Evolutionary conservation across 2,888 invertebrate genomes (phyloP), one percentile per base, ranked within the genome.

Genomic region (Microplitis manilae): DNA sequence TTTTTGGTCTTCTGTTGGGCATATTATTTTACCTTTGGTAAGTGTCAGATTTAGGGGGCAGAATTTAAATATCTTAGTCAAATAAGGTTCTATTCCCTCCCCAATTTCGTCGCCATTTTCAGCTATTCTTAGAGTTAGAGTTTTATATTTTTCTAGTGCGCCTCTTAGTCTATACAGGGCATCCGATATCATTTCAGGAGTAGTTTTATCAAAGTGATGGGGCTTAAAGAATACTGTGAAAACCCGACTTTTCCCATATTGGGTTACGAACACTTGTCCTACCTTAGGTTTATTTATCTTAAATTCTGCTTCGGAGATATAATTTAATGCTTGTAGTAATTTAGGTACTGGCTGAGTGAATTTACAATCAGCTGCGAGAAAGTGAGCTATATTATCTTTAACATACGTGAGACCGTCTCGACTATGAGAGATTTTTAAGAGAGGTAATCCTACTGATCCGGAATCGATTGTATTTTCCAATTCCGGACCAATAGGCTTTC

Each of bases 341-440:
- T 67, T 76, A 5, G 77, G 50, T 0, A 73, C 60, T 0, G 73
- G 78, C 0, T 41, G 67, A 0, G 15, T 17, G 0, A 77, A 7
- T 6, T 76, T 72, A 2, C 74, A 60, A n/a, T 79, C 74, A 0
- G 68, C 74, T 5, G 77, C 15, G 5, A 72, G 13, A 6, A 79
- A 78, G 40, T 79, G 79, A 1, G 69, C 70, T 9, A 76, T 77
- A 17, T 17, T 17, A 64, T 77, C 73, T 0, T 59, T 30, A 2
- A 8, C 8, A 15, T 65, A 79, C 0, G 76, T 78, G 0, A 79
- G 50, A 4, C 68, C 60, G 6, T 78, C 78, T 6, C 77, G 65
- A 0, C 38, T 13, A 1, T 68, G 1, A 17, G 17, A 17, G 0
- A 17, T 17, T 17, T 17, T 17, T 17, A 17, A 0, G 17, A 39